Base-by-base conservation (phyloP, 2,797 vertebrate species). In the Coreius guichenoti region DNA sequence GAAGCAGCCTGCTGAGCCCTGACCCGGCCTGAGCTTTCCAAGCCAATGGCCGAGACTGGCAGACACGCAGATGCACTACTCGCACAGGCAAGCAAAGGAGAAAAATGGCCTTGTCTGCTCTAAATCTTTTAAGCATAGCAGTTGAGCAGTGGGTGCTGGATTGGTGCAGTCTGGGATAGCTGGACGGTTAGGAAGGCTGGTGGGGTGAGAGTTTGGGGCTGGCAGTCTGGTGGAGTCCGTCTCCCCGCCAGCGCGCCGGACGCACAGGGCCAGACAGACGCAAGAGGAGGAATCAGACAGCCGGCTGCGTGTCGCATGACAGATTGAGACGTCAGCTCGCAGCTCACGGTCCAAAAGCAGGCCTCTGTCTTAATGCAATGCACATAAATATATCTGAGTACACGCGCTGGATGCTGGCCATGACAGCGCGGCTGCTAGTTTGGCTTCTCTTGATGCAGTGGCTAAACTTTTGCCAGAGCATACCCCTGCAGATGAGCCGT, bases 331-430 rank as follows among this genome's bases (percentile, higher is more conserved):
- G 86, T 89, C 90, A 90, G 83, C 78, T 90, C 39, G 49, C 79
- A 61, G 84, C 87, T 86, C 78, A 36, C 11, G 1, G 81, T 84
- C 84, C 81, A 89, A 84, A 75, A 45, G 82, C 69, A 89, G 84
- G 78, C 83, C 85, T 81, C 58, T 9, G 77, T 72, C 74, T 81
- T 86, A 88, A 83, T 89, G 82, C 69, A 87, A 87, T 88, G 87
- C 87, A 86, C 88, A 91, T 91, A 89, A 89, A 91, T 90, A 90
- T 87, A 86, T 85, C 77, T 49, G 77, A 86, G 85, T 82, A 82
- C 80, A 83, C 11, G 75, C 61, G 23, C 83, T 91, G 86, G 87
- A 83, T 69, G 65, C 31, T 51, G 85, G 89, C 88, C 87, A 90
- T 58, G 80, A 69, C 82, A 87, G 79, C 49, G 45, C 29, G 86